Conservation (phyloP, 2,797 vertebrate genomes). For the Rhabdophis nuchalis region DNA sequence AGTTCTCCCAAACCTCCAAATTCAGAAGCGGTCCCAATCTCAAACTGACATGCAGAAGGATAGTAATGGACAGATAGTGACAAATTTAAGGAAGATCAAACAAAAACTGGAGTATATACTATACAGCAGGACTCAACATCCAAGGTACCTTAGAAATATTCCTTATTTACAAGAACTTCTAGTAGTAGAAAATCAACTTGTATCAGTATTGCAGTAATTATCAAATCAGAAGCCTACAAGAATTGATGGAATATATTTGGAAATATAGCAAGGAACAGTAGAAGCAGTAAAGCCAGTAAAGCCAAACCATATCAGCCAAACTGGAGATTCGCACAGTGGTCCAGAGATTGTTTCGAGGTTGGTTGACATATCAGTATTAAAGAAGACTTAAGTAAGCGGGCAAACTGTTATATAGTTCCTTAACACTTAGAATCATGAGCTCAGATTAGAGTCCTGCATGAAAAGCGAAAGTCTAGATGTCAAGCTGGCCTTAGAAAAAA, state of each 20-base stretch:
- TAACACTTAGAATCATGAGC: background rate
- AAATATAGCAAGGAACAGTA: background rate
- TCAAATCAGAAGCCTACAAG: background rate
- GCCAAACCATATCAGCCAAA: background rate
- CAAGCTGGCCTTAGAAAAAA: background rate
- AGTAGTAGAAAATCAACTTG: background rate
- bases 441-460: background rate
- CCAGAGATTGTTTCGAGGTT: background rate
- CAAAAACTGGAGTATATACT: background rate
- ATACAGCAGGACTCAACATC: background rate
- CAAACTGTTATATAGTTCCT: background rate
- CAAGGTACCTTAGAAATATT: background rate
- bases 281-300: background rate
- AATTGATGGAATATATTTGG: background rate
- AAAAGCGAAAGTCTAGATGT: background rate
- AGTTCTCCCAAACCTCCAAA: background rate
- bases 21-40: background rate
- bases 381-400: background rate
- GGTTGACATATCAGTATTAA: background rate
- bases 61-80: background rate
- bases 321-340: background rate
- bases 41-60: background rate
- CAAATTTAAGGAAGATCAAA: background rate
- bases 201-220: background rate
- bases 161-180: background rate